Percentiles rank a stretch among this genome's conserved stretches.
phyloP scores from a whole-genome alignment of 92 coral and sea anemone species.

The Phenganax stokvisi region DNA sequence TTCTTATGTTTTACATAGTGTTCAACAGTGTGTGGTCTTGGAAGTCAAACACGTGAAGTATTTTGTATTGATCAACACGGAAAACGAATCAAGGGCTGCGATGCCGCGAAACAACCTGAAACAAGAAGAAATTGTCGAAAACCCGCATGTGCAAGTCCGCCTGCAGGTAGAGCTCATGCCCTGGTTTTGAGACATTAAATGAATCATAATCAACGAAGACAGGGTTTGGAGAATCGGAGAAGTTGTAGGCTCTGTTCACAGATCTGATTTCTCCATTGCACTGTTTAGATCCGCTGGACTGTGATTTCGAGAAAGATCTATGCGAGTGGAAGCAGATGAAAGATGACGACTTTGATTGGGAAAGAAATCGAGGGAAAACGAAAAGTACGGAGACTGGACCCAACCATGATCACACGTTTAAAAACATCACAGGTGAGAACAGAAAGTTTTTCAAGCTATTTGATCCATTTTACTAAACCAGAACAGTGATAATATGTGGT shows the following conservation, averaged over 20 bases:
- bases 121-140: slow-evolving; percentile 42
- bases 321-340: slow-evolving; percentile 63
- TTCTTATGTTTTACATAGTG: slow-evolving; percentile 46
- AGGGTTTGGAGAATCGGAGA: not conserved
- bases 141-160: slow-evolving; percentile 46
- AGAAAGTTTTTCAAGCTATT: not conserved
- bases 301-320: slow-evolving; percentile 66
- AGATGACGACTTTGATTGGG: slow-evolving; percentile 65
- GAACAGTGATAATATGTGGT: no score
- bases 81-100: slow-evolving; percentile 49
- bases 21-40: slow-evolving; percentile 61
- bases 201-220: not conserved
- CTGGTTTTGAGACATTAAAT: not conserved
- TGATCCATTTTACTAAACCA: not conserved
- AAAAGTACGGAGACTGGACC: slow-evolving; percentile 76
- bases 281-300: slow-evolving; percentile 54
- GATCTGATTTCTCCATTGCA: not conserved
- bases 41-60: slow-evolving; percentile 57
- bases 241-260: no score
- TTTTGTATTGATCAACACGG: slow-evolving; percentile 48
- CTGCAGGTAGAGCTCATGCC: slow-evolving; percentile 32
- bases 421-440: slow-evolving; percentile 48
- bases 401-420: slow-evolving; percentile 58
- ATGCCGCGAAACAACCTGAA: slow-evolving; percentile 41
- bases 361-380: slow-evolving; percentile 50